These are phyloP conservation scores for Meliscaeva auricollis DNA, from an alignment of 2,888 invertebrate genomes.

Conservation along the genomic window DNA sequence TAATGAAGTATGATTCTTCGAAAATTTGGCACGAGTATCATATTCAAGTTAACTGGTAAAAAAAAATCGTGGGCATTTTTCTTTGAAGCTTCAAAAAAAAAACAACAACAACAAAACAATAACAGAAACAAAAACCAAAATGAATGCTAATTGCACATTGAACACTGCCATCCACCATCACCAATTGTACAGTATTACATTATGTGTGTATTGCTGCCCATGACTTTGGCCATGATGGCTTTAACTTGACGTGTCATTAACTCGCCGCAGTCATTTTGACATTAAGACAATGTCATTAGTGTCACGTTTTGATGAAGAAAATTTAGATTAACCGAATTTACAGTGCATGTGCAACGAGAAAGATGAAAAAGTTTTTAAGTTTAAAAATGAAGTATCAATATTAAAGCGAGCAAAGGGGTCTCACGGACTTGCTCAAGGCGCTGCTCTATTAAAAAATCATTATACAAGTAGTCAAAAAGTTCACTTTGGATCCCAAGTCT, in stretches of 20 bases:
- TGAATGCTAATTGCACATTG: slow-evolving; percentile 41
- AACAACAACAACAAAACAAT: neutral
- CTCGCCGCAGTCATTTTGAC: slow-evolving; percentile 32
- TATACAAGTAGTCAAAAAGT: too few relatives aligned
- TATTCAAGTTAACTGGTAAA: neutral
- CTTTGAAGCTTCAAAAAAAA: neutral
- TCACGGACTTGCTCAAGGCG: too few relatives aligned
- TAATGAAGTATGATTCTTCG: slow-evolving; percentile 19
- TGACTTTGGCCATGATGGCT: slow-evolving; percentile 67
- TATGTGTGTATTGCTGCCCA: slow-evolving; percentile 22
- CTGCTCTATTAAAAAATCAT: neutral
- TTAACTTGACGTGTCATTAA: slow-evolving; percentile 55
- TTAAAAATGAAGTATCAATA: neutral
- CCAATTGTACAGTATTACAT: neutral
- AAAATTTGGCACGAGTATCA: neutral
- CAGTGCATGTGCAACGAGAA: neutral
- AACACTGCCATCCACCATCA: too few relatives aligned
- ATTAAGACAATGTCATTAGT: slow-evolving; percentile 53
- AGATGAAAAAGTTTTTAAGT: neutral
- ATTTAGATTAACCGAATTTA: neutral
- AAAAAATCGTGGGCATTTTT: neutral
- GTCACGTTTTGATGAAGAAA: slow-evolving; percentile 44
- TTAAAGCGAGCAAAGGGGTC: neutral
- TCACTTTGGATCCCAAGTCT: too few relatives aligned
- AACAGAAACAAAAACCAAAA: slow-evolving; percentile 19